A percentile compares a stretch with the other conserved stretches of the same genome.
These are phyloP conservation scores for Ophiodon elongatus DNA, from an alignment of 2,113 vertebrate species.

Conservation along the genomic window DNA sequence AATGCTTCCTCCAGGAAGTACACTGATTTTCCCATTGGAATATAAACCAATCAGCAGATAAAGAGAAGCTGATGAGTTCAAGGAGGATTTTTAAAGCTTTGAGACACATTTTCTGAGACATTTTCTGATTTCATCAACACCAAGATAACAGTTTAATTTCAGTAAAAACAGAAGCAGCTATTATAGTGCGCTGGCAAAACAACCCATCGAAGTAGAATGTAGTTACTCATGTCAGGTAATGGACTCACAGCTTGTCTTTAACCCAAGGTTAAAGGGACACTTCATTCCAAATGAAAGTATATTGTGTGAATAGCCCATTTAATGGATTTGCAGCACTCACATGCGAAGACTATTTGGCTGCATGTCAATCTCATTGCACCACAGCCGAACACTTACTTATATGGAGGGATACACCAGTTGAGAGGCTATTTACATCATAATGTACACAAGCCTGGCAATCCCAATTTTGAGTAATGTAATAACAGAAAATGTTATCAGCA, in stretches of 20 bases:
- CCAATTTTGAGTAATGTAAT: not conserved
- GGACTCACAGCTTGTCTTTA: conserved; percentile 21
- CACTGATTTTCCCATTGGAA: conserved; percentile 6
- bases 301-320: conserved; percentile 13
- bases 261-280: conserved; percentile 20
- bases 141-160: conserved; percentile 55
- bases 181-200: not conserved
- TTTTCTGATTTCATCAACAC: conserved; percentile 39
- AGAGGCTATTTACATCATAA: not conserved
- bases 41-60: not conserved
- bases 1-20: not conserved
- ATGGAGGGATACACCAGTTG: not conserved
- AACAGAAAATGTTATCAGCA: not conserved
- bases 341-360: not conserved
- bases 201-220: conserved; percentile 9
- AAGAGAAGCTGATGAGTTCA: not conserved
- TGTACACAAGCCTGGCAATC: not conserved
- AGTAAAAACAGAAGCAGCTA: conserved; percentile 18
- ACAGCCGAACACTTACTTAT: not conserved
- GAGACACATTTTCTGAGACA: not conserved
- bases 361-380: not conserved
- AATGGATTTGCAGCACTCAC: conserved; percentile 7
- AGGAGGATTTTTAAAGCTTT: conserved; percentile 32
- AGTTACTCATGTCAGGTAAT: not conserved
- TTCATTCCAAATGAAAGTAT: not conserved